Percentiles rank a stretch among this genome's conserved stretches.
phyloP scores from a whole-genome alignment of 2,797 vertebrate species.

The Glossophaga mutica region DNA sequence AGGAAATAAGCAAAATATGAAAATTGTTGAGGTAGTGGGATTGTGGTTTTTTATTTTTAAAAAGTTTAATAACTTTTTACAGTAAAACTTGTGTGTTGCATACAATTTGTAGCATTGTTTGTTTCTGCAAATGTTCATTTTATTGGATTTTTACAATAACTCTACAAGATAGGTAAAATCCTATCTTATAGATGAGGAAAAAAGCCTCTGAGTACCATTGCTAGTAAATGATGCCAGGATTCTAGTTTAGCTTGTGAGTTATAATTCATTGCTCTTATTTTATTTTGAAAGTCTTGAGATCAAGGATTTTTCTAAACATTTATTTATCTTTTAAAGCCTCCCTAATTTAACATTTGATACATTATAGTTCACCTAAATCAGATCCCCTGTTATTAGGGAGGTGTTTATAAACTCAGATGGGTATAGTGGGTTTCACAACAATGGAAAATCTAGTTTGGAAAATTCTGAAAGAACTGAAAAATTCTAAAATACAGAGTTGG shows the following conservation, averaged over 20 bases:
- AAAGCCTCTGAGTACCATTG: not conserved
- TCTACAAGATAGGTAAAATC: not conserved
- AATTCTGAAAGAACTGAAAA: slow-evolving; percentile 2
- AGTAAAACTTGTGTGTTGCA: not conserved
- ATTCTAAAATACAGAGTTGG: not conserved
- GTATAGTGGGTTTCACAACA: not conserved
- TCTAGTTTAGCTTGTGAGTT: slow-evolving; percentile 2
- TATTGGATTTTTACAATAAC: not conserved
- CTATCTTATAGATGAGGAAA: not conserved
- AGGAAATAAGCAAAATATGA: slow-evolving; percentile 1
- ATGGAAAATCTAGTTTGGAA: slow-evolving; percentile 21
- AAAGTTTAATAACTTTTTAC: slow-evolving; percentile 7
- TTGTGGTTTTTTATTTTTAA: slow-evolving; percentile 8
- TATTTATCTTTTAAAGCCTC: not conserved
- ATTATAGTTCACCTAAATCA: not conserved
- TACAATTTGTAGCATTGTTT: not conserved
- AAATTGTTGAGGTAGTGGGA: not conserved
- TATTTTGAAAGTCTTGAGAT: not conserved
- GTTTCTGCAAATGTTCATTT: not conserved
- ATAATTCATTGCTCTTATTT: not conserved
- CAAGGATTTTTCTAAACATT: not conserved
- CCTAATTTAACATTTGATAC: not conserved
- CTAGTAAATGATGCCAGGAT: not conserved
- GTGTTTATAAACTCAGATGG: not conserved
- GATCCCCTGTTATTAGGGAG: not conserved